Base-by-base conservation (phyloP, 2,113 vertebrate genomes). In the Crotalus viridis region DNA sequence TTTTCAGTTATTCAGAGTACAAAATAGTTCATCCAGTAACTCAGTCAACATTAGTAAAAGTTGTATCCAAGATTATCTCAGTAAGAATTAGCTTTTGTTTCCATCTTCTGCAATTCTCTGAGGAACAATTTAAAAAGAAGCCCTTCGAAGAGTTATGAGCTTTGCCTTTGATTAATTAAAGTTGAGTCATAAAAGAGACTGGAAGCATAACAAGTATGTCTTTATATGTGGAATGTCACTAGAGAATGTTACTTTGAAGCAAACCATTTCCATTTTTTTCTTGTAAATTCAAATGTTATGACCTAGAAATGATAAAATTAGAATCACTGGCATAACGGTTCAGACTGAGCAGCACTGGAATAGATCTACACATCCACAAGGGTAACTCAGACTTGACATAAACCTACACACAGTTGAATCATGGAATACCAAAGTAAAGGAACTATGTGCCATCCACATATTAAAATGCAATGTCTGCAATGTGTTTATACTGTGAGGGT, bases 331-430 rank as follows among this genome's bases (percentile, higher is more conserved):
- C 13, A 5, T 56, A 51, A 46, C 43, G 57, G 39, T 13, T 64
- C 48, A 52, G 9, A 61, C 51, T 33, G 85, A 51, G 28, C 55
- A 51, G 24, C 43, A 21, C 19, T 64, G 39, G 15, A 85, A 43
- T 39, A 91, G n/a, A 43, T 87, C 26, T 93, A n/a, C 6, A 33
- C 28, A 26, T 39, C 64, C 21, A n/a, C 19, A 22, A 64, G n/a
- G 43, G 6, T 69, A 89, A 85, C 39, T 93, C 92, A 43, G 46
- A 81, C 93, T 93, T 91, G 93, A 94, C 88, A 95, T 92, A 0
- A 1, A 95, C 91, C 33, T 69, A 90, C 87, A 28, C 85, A 54
- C 52, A 92, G 33, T 1, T 81, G 92, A 94, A 48, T 94, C 39
- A 93, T 28, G 91, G 22, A 81, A 89, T 56, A 87, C 10, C 93